Percentiles rank a stretch among this genome's conserved stretches.
Evolutionary conservation across 37 sponge, comb jelly and placozoan species (phyloP).

Genomic region (Geodia barretti): DNA sequence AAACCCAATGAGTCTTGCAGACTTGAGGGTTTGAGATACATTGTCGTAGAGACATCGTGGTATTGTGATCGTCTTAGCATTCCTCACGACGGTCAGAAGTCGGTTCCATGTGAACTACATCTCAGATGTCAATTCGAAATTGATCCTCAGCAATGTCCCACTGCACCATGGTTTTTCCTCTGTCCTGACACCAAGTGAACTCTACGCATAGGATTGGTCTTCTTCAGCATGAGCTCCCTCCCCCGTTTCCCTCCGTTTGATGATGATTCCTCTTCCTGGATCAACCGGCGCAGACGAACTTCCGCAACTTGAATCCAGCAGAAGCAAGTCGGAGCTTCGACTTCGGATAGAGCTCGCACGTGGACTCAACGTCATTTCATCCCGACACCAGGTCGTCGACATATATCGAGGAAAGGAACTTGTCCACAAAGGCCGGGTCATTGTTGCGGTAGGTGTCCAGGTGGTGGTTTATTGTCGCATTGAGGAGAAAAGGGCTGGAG

Average conservation of each 20-base stretch:
- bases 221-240: not conserved
- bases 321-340: not conserved
- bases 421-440: not conserved
- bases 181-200: conserved; percentile 1
- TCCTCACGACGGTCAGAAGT: not conserved
- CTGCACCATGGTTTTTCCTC: not conserved
- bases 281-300: conserved; percentile 16
- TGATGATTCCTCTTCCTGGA: not conserved
- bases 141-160: not conserved
- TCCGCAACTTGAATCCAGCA: conserved; percentile 21
- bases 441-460: not conserved
- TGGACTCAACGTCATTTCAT: not conserved
- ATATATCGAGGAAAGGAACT: not conserved
- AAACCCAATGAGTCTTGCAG: conserved; percentile 1
- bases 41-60: conserved; percentile 7
- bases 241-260: not conserved
- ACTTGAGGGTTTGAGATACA: not conserved
- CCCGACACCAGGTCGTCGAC: conserved; percentile 13
- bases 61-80: not conserved
- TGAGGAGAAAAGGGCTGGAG: conserved; percentile 28
- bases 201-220: conserved; percentile 16
- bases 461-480: conserved; percentile 21
- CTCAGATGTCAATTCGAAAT: not conserved
- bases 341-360: not conserved
- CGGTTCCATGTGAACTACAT: conserved; percentile 1